These are phyloP conservation scores for Pipistrellus pipistrellus DNA, from an alignment of 2,797 vertebrate species.

Conservation along the genomic window DNA sequence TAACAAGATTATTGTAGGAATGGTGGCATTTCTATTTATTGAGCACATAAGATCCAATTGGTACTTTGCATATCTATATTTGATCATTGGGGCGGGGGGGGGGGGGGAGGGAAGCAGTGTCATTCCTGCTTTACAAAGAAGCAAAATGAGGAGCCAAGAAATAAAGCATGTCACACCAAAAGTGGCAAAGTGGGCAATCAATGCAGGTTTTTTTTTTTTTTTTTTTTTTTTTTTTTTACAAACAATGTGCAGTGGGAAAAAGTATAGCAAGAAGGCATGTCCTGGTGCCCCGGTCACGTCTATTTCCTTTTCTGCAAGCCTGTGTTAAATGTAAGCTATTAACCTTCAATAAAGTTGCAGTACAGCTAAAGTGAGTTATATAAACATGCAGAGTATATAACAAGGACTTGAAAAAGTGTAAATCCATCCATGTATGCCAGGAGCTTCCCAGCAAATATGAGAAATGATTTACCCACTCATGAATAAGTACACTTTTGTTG, in stretches of 20 bases:
- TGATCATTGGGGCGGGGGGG: background rate
- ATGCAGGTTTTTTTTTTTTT: background rate
- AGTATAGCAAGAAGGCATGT: background rate
- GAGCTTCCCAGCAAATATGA: background rate
- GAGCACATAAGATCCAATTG: background rate
- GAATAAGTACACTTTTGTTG: background rate
- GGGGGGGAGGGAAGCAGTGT: background rate
- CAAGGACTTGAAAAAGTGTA: background rate
- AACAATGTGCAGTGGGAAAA: background rate
- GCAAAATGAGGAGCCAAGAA: background rate
- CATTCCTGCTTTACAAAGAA: slow-evolving; percentile 5
- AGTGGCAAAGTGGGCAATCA: background rate
- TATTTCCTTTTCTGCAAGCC: background rate
- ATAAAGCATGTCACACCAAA: background rate
- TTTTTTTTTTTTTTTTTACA: background rate
- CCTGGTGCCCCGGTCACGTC: background rate
- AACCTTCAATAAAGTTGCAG: background rate
- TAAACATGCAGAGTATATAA: background rate
- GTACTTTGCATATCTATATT: background rate
- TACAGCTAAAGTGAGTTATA: background rate
- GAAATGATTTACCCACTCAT: background rate
- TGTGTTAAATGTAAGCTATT: background rate
- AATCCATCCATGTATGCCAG: background rate
- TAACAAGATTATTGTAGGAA: background rate
- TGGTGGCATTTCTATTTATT: background rate